Evolutionary conservation across 2,113 vertebrate genomes (phyloP).

Genomic region (Pygoscelis antarcticus): DNA sequence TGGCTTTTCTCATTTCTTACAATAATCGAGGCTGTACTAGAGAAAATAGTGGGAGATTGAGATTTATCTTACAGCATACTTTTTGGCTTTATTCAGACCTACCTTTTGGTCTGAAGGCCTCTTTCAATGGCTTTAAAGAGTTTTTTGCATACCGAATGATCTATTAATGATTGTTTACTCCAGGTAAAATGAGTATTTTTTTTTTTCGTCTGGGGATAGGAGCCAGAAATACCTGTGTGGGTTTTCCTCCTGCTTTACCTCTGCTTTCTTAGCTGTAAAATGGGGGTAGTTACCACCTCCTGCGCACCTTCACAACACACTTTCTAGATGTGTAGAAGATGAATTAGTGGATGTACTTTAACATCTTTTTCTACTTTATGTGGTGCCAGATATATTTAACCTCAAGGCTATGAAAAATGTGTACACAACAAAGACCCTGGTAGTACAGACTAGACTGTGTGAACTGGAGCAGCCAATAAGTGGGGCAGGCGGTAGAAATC

Average conservation of each 20-base stretch:
- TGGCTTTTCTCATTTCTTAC: neutral
- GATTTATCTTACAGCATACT: fast-evolving
- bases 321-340: neutral
- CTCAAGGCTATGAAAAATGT: neutral
- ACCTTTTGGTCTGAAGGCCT: neutral
- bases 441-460: neutral
- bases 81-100: neutral
- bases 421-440: fast-evolving
- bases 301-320: neutral
- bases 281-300: neutral
- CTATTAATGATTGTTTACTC: neutral
- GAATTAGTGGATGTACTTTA: neutral
- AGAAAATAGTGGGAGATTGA: neutral
- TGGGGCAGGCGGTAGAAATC: neutral
- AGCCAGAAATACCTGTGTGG: neutral
- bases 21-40: neutral
- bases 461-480: neutral
- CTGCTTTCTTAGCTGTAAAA: neutral
- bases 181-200: neutral
- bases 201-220: neutral
- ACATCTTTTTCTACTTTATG: neutral
- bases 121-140: neutral
- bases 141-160: fast-evolving
- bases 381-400: neutral
- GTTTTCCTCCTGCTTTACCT: neutral